Conservation (phyloP, 2,113 vertebrate genomes). For the Hypanus sabinus region DNA sequence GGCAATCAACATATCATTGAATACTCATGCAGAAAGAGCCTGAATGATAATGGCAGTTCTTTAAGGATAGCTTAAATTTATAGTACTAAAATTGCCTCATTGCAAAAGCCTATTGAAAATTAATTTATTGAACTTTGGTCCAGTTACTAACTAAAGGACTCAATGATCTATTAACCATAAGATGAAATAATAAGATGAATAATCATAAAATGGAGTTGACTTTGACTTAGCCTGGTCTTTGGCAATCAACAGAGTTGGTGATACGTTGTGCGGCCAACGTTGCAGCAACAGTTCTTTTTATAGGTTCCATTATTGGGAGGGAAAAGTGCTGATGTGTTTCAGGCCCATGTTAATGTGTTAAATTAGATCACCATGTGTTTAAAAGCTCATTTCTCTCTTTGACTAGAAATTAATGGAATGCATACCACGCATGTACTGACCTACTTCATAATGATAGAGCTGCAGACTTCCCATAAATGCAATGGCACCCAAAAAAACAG, state of each 20-base stretch:
- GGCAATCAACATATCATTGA: neutral
- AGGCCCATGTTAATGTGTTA: neutral
- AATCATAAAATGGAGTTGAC: neutral
- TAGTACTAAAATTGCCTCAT: neutral
- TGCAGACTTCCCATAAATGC: neutral
- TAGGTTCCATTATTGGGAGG: neutral
- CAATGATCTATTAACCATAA: neutral
- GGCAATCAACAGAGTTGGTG: no score
- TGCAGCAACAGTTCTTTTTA: neutral
- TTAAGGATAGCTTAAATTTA: neutral
- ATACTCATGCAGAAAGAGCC: neutral
- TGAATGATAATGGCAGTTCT: constrained; percentile 25
- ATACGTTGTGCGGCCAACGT: neutral
- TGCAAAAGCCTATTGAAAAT: neutral
- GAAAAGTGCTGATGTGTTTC: neutral
- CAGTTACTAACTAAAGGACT: neutral
- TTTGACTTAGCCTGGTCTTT: neutral
- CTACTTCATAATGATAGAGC: neutral
- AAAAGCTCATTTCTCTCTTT: no score
- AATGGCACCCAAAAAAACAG: neutral
- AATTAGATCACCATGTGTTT: neutral
- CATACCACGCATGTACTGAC: neutral
- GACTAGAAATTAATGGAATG: neutral
- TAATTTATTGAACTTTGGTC: neutral
- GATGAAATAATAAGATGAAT: neutral